Evolutionary conservation across 2,113 vertebrate species (phyloP), one percentile per base, ranked within the genome.

Genomic region (Xenopus borealis): DNA sequence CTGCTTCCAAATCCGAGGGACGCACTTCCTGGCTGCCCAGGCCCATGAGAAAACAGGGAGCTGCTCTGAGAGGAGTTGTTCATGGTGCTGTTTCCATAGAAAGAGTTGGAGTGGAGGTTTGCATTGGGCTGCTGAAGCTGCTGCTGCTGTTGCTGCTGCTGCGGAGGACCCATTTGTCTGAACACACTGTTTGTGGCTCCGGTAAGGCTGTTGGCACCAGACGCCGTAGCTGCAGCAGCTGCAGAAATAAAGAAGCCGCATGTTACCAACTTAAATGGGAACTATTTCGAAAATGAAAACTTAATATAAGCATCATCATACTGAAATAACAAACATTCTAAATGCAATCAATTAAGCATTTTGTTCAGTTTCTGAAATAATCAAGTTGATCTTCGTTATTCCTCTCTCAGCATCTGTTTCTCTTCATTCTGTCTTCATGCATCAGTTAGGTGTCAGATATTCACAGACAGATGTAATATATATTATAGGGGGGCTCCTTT

Each of bases 31-130:
- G 91, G 95, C 7, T 90, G 94, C 46, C 92, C 93, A 59, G 94
- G 94, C 81, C 92, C 94, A 80, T 97, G 96, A 30, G 96, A 98
- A 89, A 98, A 97, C 62, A 98, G 90, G 76, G 96, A 98, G 86
- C 93, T 96, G 89, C 95, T 97, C 90, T 97, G 96, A 81, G 94
- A 95, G 79, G 90, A 97, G 85, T 84, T 95, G 30, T 92, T 92
- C 82, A 98, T 87, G 44, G 95, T 93, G 79, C 87, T 93, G 80
- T 92, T 94, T 85, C 95, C 96, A 63, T 98, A 97, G 89, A 97
- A 98, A 12, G 96, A 98, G 83, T 88, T 97, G 61, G 95, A 96
- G 52, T 94, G 93, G 62, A 97, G 88, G 79, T 92, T 95, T 72
- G 89, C 92, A 86, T 88, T 96, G 62, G 89, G 93, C 61, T 92